Evolutionary conservation across 2,113 vertebrate species (phyloP).

Genomic region (Electrona antarctica): DNA sequence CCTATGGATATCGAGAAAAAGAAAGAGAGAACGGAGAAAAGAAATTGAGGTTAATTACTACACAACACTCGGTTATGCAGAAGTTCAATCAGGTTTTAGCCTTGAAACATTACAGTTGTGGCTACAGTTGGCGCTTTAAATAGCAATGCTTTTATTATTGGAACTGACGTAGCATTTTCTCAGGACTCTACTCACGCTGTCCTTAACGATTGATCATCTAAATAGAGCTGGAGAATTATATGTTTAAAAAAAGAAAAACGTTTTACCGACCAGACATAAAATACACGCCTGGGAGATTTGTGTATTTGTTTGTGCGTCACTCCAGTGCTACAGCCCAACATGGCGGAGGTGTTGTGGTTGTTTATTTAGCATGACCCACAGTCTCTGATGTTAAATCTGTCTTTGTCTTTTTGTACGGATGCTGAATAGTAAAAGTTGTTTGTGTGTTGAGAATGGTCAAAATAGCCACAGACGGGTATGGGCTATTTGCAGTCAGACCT

Average conservation of each 20-base stretch:
- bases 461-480: conserved; percentile 43
- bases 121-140: conserved; percentile 14
- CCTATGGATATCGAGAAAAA: conserved; percentile 12
- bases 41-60: background rate
- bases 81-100: conserved; percentile 16
- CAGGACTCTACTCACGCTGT: conserved; percentile 53
- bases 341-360: conserved; percentile 43
- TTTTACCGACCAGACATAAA: conserved; percentile 57
- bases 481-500: conserved; percentile 50
- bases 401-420: conserved; percentile 37
- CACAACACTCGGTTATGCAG: background rate
- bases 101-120: conserved; percentile 9
- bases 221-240: conserved; percentile 46
- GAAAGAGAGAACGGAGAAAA: background rate
- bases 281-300: conserved; percentile 53
- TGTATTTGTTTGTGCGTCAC: conserved; percentile 61
- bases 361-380: conserved; percentile 63
- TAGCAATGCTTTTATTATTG: conserved; percentile 7
- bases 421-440: conserved; percentile 23
- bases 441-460: conserved; percentile 53
- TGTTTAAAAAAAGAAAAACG: background rate
- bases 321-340: conserved; percentile 34
- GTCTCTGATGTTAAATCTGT: conserved; percentile 62
- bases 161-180: conserved; percentile 33
- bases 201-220: conserved; percentile 34